Base-by-base conservation (phyloP, 2,888 invertebrate genomes). In the Tenthredo scrophulariae region DNA sequence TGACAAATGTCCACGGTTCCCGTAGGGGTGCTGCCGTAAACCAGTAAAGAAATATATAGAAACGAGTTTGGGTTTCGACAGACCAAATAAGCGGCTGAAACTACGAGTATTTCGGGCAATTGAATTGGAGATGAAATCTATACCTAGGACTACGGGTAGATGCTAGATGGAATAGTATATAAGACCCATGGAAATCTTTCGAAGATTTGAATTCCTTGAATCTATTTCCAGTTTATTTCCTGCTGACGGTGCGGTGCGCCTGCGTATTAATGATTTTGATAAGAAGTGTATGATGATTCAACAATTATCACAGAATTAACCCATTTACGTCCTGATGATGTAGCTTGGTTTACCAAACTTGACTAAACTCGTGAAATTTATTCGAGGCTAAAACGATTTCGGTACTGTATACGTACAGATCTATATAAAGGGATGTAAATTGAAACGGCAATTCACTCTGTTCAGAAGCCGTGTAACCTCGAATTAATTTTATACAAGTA, bases 51-150 rank as follows among this genome's bases (percentile, higher is more conserved):
- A 74, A 74, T 37, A 40, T 43, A 74, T 26, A 43, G n/a, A n/a
- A 74, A 74, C 72, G 72, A 74, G 72, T 43, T 74, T 29, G 43
- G n/a, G 37, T 43, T 74, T 43, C 72, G 43, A 74, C 40, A 74
- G 43, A 22, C 9, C n/a, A 22, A 74, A 74, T 43, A 74, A 74
- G n/a, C 37, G 40, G 72, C 43, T 74, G 72, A 74, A 74, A 74
- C 40, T 74, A 40, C 67, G 33, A 33, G 67, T 67, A 67, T 67
- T 67, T 33, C 6, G 33, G 67, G 67, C 67, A 33, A 67, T 33
- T 67, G 29, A 67, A 33, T 67, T 33, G 15, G 33, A 7, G 33
- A 67, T 67, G 67, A 67, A 33, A 67, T 67, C 67, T 33, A 33
- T 29, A 33, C 26, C 33, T 33, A 1, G 33, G 5, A 15, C 33